These are phyloP conservation scores for Lates calcarifer DNA, from an alignment of 2,113 vertebrate genomes.

Conservation along the genomic window DNA sequence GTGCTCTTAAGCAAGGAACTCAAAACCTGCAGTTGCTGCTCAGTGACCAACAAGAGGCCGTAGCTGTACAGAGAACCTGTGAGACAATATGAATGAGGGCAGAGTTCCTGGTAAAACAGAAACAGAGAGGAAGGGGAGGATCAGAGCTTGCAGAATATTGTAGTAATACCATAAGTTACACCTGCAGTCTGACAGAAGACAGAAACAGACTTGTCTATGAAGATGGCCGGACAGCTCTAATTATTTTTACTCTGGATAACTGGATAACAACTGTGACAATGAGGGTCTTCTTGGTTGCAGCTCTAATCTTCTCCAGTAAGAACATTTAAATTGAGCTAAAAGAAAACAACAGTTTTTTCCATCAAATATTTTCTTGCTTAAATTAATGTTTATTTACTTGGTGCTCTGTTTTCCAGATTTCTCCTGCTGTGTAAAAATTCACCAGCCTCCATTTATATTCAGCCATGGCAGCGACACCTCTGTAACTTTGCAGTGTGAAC, in stretches of 20 bases:
- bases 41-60: conserved; percentile 14
- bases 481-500: conserved; percentile 60
- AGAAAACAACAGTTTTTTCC: background rate
- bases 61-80: background rate
- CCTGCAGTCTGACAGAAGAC: background rate
- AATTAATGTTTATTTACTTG: background rate
- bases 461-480: background rate
- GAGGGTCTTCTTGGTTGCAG: background rate
- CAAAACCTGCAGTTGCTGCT: background rate
- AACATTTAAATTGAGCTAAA: background rate
- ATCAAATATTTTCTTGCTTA: background rate
- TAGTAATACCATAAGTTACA: background rate
- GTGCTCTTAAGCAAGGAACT: background rate
- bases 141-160: background rate
- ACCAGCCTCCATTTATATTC: conserved; percentile 1
- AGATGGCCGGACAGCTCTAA: background rate
- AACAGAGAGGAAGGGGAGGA: background rate
- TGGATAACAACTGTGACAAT: background rate
- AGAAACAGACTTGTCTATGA: background rate
- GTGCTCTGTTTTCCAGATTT: conserved; percentile 43
- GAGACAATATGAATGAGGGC: background rate
- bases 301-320: conserved; percentile 20
- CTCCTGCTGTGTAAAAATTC: conserved; percentile 22
- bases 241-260: too few relatives aligned
- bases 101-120: background rate